Base-by-base conservation (phyloP, 2,113 vertebrate species). In the Edolisoma coerulescens region DNA sequence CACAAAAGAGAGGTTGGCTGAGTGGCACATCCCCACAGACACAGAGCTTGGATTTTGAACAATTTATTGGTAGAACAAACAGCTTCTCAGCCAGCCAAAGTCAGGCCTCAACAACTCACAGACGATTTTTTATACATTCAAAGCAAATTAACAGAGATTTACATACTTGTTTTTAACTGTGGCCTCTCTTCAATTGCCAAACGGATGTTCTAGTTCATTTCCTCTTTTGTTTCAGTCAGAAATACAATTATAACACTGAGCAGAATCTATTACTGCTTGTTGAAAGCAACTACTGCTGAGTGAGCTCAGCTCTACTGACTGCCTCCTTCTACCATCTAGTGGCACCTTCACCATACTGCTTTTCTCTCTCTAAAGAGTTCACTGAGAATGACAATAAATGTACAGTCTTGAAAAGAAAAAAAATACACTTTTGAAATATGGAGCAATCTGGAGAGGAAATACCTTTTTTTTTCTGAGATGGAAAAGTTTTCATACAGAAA, bases 261-360 rank as follows among this genome's bases (percentile, higher is more conserved):
- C 49, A 20, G 39, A 93, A 90, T 81, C 64, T 71, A 3, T 68
- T 81, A 30, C 21, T 14, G 20, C 15, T 30, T 64, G n/a, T 61
- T 45, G 67, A 92, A 77, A 84, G 49, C 49, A 80, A 3, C 65
- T 59, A 4, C 12, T 71, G 74, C 60, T 21, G 23, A 35, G 37
- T 16, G 11, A 39, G 33, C 73, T 47, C 52, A 30, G 32, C 33
- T 61, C 74, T 5, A 35, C 93, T 88, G 28, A 7, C 73, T 97
- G 97, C 86, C 94, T 92, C 95, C 75, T 97, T 52, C 91, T 81
- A 85, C 97, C 97, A 97, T 91, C 98, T 98, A 97, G 97, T 90
- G 98, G 96, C 37, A 4, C 11, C 8, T 37, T 53, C 13, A 5
- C 19, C 28, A 30, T 15, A 82, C 59, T 90, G 77, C 83, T 69